Percentiles rank a stretch among this genome's conserved stretches.
phyloP scores from a whole-genome alignment of 2,113 vertebrate genomes.

The Carassius gibelio region DNA sequence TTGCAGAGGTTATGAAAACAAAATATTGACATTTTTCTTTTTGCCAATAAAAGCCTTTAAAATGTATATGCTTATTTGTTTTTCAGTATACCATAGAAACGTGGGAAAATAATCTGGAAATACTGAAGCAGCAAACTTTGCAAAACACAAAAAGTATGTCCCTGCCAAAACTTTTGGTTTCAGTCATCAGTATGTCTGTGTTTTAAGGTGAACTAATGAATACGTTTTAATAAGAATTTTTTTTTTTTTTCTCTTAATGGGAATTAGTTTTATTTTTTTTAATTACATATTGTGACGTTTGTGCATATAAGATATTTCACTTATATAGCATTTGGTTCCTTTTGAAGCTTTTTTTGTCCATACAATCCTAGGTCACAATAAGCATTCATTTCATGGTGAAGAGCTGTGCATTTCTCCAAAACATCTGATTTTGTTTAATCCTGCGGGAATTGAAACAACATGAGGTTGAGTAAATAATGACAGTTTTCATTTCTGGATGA shows the following conservation, averaged over 20 bases:
- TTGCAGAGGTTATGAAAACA: too few relatives aligned
- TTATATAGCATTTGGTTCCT: not conserved
- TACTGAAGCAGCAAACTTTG: too few relatives aligned
- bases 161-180: too few relatives aligned
- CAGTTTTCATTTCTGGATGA: not conserved
- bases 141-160: too few relatives aligned
- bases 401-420: not conserved
- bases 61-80: too few relatives aligned
- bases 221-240: not conserved
- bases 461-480: not conserved
- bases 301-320: not conserved
- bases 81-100: too few relatives aligned
- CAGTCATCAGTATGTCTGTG: not conserved
- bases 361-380: not conserved
- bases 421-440: not conserved
- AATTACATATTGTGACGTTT: not conserved
- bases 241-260: not conserved
- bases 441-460: not conserved
- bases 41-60: too few relatives aligned
- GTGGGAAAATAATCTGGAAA: too few relatives aligned
- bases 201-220: not conserved
- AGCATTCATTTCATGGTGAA: not conserved
- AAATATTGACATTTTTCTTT: too few relatives aligned
- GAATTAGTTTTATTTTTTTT: not conserved
- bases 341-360: not conserved